These are phyloP conservation scores for Catamblyrhynchus diadema DNA, from an alignment of 2,797 vertebrate species.

Conservation along the genomic window DNA sequence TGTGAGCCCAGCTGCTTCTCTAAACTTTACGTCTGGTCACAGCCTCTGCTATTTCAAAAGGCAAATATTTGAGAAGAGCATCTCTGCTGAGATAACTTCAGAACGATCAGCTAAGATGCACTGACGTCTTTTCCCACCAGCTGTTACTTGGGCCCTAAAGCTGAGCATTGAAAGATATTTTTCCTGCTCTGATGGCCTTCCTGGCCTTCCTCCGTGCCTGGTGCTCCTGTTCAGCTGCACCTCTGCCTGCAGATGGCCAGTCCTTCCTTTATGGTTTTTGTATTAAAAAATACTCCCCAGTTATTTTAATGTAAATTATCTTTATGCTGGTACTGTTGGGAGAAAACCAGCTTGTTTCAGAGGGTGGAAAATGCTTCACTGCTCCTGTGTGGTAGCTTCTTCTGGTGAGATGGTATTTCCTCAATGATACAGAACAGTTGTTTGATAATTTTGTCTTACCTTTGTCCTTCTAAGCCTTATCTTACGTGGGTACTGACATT, in stretches of 20 bases:
- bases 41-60: neutral
- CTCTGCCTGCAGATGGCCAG: neutral
- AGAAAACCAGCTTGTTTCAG: neutral
- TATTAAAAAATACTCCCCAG: neutral
- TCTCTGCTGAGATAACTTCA: neutral
- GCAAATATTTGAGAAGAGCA: neutral
- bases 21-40: neutral
- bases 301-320: neutral
- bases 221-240: neutral
- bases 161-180: neutral
- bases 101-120: neutral
- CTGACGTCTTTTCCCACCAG: neutral
- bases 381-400: rapidly evolving
- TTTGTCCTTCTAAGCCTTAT: neutral
- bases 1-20: neutral
- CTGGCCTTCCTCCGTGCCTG: neutral
- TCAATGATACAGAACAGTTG: neutral
- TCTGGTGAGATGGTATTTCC: neutral
- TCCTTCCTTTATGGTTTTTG: neutral
- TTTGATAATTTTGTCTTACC: neutral
- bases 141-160: neutral
- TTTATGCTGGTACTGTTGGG: neutral
- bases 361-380: neutral
- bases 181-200: neutral
- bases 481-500: neutral